Percentiles rank a stretch among this genome's conserved stretches.
These are phyloP conservation scores for Stylophora pistillata DNA, from an alignment of 64 coral and sea anemone species.

Conservation along the genomic window DNA sequence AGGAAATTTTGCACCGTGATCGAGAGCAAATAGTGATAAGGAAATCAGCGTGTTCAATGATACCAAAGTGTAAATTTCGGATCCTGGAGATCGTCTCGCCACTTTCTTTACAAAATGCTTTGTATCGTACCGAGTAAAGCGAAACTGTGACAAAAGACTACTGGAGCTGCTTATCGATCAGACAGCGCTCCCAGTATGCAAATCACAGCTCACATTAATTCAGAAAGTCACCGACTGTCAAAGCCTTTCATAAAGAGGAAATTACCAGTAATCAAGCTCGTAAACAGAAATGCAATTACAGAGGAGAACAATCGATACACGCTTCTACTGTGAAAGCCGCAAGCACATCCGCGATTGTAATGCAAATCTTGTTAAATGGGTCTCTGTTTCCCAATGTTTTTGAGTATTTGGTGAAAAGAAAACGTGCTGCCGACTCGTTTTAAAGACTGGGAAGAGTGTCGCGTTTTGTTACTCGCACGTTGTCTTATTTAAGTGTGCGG, in stretches of 20 bases:
- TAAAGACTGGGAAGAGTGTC: background rate
- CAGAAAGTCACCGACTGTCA: constrained; percentile 30
- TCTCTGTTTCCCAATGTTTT: constrained; percentile 2
- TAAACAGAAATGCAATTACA: constrained; percentile 53
- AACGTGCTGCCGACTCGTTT: constrained; percentile 13
- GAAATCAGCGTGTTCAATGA: constrained; percentile 9
- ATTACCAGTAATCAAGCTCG: constrained; percentile 52
- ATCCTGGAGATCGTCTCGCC: background rate
- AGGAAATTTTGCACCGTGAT: background rate
- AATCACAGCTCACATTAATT: constrained; percentile 23
- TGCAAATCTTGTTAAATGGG: constrained; percentile 18
- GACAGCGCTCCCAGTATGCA: constrained; percentile 30
- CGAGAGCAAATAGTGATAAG: background rate
- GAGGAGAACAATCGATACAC: constrained; percentile 29
- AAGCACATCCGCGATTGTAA: constrained; percentile 21
- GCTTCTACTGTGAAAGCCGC: constrained; percentile 22
- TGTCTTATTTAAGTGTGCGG: background rate
- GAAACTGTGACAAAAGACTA: background rate
- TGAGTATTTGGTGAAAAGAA: background rate
- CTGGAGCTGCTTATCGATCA: background rate
- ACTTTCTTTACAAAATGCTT: background rate
- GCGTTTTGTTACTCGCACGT: background rate
- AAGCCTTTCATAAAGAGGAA: constrained; percentile 48
- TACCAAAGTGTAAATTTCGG: background rate
- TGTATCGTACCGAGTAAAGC: background rate